phyloP scores from a whole-genome alignment of 2,888 invertebrate species.

The Parnassius orleans region DNA sequence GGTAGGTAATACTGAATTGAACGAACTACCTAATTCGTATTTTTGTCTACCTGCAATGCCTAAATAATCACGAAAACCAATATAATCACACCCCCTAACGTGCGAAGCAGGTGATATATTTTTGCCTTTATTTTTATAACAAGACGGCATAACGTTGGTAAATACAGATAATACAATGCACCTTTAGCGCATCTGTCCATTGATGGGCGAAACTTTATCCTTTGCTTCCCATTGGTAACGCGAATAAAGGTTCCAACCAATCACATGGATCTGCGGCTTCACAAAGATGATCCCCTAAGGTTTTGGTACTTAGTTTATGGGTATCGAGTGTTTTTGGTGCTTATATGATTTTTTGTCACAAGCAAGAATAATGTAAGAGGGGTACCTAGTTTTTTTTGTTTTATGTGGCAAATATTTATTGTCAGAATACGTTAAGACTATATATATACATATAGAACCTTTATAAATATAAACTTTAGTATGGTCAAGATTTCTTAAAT shows the following conservation, averaged over 20 bases:
- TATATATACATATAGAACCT: too few relatives aligned
- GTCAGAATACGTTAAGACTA: too few relatives aligned
- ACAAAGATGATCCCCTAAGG: slow-evolving; percentile 54
- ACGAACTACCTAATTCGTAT: too few relatives aligned
- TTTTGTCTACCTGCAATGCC: neutral
- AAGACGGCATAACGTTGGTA: slow-evolving; percentile 44
- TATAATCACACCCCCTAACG: neutral
- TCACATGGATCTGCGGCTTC: slow-evolving; percentile 39
- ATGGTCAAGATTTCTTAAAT: too few relatives aligned
- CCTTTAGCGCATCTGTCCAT: slow-evolving; percentile 62
- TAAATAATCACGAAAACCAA: neutral
- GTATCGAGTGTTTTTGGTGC: slow-evolving; percentile 30
- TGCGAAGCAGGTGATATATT: slow-evolving; percentile 50
- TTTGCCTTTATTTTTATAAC: slow-evolving; percentile 39
- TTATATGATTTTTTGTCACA: slow-evolving; percentile 13
- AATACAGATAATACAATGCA: slow-evolving; percentile 54
- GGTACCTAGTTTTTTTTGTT: slow-evolving; percentile 4
- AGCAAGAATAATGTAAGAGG: slow-evolving; percentile 14
- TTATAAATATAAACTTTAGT: too few relatives aligned
- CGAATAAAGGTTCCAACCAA: slow-evolving; percentile 48
- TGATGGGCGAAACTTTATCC: slow-evolving; percentile 54
- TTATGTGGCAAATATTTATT: neutral
- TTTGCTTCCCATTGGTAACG: slow-evolving; percentile 36
- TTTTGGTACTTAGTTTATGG: slow-evolving; percentile 34
- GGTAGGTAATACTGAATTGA: too few relatives aligned